Evolutionary conservation across 1,140 invertebrate genomes (phyloP).

Genomic region (Drosophila nikananu): DNA sequence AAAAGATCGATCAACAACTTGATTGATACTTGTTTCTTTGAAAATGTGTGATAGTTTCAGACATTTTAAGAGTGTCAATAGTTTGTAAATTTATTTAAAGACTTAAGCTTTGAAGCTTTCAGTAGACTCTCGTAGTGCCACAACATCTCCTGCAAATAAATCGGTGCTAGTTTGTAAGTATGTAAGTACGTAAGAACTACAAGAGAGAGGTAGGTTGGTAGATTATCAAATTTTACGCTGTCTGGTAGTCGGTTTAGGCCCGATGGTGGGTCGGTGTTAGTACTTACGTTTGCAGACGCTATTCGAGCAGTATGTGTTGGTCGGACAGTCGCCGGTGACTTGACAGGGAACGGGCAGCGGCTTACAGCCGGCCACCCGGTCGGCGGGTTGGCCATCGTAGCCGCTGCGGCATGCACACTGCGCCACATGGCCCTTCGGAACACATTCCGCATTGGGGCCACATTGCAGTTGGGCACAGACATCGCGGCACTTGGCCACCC

Average conservation of each 20-base stretch:
- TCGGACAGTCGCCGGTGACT: slow-evolving; percentile 90
- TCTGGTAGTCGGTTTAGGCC: slow-evolving; percentile 54
- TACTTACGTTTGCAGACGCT: slow-evolving; percentile 92
- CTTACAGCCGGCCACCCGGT: slow-evolving; percentile 90
- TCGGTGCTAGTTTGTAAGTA: slow-evolving; percentile 65
- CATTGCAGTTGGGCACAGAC: slow-evolving; percentile 91
- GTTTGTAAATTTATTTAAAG: too few species aligned
- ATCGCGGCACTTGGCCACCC: slow-evolving; percentile 91
- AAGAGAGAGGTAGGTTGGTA: slow-evolving; percentile 12
- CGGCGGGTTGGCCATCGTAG: slow-evolving; percentile 91
- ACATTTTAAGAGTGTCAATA: too few species aligned
- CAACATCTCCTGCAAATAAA: slow-evolving; percentile 12
- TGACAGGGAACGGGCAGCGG: slow-evolving; percentile 91
- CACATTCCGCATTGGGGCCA: slow-evolving; percentile 93
- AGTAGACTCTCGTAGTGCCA: slow-evolving; percentile 1
- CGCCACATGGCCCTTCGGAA: slow-evolving; percentile 89
- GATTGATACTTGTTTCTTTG: too few species aligned
- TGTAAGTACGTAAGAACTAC: slow-evolving; percentile 52
- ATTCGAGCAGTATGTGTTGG: slow-evolving; percentile 93
- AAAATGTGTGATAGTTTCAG: too few species aligned
- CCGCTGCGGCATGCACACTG: slow-evolving; percentile 92
- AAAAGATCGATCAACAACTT: too few species aligned
- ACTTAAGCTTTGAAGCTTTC: not conserved
- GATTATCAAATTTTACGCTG: slow-evolving; percentile 49
- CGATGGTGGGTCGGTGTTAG: slow-evolving; percentile 58